Conservation (phyloP, 2,888 invertebrate species). For the Clunio marinus region DNA sequence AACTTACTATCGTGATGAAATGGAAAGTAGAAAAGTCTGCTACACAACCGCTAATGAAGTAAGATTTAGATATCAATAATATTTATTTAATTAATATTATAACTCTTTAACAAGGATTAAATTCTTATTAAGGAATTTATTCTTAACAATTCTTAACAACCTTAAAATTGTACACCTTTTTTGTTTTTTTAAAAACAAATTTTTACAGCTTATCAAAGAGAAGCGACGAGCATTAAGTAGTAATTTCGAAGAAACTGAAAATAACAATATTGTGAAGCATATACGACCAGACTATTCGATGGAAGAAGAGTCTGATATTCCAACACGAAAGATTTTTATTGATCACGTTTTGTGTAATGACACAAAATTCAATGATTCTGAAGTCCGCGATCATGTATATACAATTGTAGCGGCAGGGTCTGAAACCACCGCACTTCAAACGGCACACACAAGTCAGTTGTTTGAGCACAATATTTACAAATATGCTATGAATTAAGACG, state of each 20-base stretch:
- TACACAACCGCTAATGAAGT: slow-evolving; percentile 21
- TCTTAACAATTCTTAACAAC: background rate
- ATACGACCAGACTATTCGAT: background rate
- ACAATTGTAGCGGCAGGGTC: slow-evolving; percentile 35
- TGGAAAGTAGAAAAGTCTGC: slow-evolving; percentile 12
- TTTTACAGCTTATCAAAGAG: slow-evolving; percentile 19
- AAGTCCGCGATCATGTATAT: slow-evolving; percentile 38
- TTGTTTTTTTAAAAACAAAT: background rate
- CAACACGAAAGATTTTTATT: slow-evolving; percentile 38
- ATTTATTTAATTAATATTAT: no score
- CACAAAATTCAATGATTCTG: slow-evolving; percentile 32
- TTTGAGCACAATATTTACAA: no score
- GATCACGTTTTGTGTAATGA: slow-evolving; percentile 37
- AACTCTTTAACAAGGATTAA: background rate
- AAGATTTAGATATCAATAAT: no score
- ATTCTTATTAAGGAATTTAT: background rate
- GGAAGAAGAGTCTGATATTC: background rate
- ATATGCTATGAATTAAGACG: no score
- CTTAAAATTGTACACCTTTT: no score
- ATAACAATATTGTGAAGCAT: background rate
- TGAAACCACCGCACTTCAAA: slow-evolving; percentile 35
- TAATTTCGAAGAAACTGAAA: background rate
- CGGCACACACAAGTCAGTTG: slow-evolving; percentile 34
- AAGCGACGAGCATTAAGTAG: no score
- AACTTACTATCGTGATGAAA: slow-evolving; percentile 31